These are phyloP conservation scores for Heteropelma amictum DNA, from an alignment of 2,888 invertebrate species.

Conservation along the genomic window DNA sequence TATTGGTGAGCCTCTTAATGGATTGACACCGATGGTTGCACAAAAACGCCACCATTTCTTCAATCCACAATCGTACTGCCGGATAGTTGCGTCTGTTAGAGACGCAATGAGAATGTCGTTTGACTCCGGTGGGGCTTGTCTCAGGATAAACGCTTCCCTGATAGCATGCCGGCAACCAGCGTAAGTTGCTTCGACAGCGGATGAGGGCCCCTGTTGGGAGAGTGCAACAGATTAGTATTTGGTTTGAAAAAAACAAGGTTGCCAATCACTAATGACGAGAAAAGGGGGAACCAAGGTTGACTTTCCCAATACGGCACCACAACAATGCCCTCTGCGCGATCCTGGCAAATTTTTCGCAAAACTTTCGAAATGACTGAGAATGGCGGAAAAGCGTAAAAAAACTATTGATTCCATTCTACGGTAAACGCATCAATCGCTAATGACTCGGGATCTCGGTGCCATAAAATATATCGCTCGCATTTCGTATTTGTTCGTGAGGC, in stretches of 20 bases:
- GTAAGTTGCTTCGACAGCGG: constrained; percentile 14
- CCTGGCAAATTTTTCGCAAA: constrained; percentile 33
- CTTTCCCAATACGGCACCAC: constrained; percentile 42
- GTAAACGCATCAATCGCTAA: constrained; percentile 40
- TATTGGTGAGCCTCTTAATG: background rate
- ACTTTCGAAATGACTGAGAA: constrained; percentile 37
- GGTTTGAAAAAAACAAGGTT: constrained; percentile 21
- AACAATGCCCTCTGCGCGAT: constrained; percentile 6
- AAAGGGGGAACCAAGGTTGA: constrained; percentile 36
- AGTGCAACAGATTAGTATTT: background rate
- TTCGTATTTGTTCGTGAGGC: constrained; percentile 31
- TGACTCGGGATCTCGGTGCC: constrained; percentile 25
- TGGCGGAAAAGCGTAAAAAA: constrained; percentile 47
- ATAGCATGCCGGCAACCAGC: constrained; percentile 40
- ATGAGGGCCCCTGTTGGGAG: constrained; percentile 7
- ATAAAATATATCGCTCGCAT: constrained; percentile 27
- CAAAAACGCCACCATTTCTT: constrained; percentile 34
- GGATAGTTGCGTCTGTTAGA: constrained; percentile 12
- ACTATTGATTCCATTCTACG: constrained; percentile 9
- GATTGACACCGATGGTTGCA: background rate
- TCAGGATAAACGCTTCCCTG: constrained; percentile 18
- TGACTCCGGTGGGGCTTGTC: constrained; percentile 16
- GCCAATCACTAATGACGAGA: constrained; percentile 8
- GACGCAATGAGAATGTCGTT: constrained; percentile 19
- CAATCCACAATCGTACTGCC: constrained; percentile 18